Percentiles rank a stretch among this genome's conserved stretches.
Evolutionary conservation across 2,113 vertebrate species (phyloP).

Genomic region (Channa argus): DNA sequence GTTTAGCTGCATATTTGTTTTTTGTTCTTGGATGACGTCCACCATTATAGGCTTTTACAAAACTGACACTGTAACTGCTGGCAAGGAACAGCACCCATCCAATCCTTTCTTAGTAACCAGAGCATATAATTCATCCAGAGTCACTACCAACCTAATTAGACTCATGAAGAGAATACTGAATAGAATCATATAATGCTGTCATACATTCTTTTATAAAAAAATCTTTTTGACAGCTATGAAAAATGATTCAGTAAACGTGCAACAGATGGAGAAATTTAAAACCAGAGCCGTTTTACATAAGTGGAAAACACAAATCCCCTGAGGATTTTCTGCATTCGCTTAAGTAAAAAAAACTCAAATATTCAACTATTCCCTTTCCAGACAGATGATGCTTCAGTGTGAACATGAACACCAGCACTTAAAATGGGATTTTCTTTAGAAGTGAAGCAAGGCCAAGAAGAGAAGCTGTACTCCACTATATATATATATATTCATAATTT

Average conservation of each 20-base stretch:
- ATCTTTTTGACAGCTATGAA: conserved; percentile 34
- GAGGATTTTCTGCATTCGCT: conserved; percentile 21
- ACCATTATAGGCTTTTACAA: background rate
- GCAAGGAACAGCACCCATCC: background rate
- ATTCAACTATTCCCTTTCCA: conserved; percentile 29
- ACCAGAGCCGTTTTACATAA: conserved; percentile 18
- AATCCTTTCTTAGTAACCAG: conserved; percentile 4
- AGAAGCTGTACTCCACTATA: background rate
- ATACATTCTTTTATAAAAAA: conserved; percentile 34
- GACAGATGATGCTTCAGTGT: conserved; percentile 3
- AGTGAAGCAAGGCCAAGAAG: conserved; percentile 12
- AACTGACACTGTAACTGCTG: conserved; percentile 8
- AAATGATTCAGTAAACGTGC: conserved; percentile 30
- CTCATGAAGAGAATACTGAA: conserved; percentile 13
- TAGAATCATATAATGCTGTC: conserved; percentile 10
- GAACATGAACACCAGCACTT: conserved; percentile 36
- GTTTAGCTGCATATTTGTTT: background rate
- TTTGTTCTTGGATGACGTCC: conserved; percentile 22
- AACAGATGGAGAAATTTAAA: conserved; percentile 47
- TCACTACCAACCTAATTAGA: conserved; percentile 16
- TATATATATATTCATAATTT: conserved; percentile 12
- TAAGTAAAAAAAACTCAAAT: conserved; percentile 44
- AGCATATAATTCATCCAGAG: conserved; percentile 14
- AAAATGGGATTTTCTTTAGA: conserved; percentile 20
- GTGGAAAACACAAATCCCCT: conserved; percentile 10